These are phyloP conservation scores for Chaetodon trifascialis DNA, from an alignment of 2,113 vertebrate species.

Conservation along the genomic window DNA sequence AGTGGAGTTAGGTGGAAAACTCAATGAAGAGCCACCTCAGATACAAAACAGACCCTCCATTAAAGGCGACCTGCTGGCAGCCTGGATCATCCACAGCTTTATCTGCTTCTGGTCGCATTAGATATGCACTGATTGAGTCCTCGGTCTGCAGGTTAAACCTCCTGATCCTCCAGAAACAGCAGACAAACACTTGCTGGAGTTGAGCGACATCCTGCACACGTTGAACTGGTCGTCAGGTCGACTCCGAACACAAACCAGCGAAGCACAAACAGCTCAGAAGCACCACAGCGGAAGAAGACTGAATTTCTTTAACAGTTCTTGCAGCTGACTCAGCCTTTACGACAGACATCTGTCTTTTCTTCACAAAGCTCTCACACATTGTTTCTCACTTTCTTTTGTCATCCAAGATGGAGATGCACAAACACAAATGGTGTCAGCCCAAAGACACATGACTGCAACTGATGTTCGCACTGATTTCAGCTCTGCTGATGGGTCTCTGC, in stretches of 20 bases:
- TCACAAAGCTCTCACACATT: slow-evolving; percentile 47
- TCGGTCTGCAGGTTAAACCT: neutral
- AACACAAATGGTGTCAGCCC: slow-evolving; percentile 21
- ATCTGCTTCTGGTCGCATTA: neutral
- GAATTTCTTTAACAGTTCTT: slow-evolving; percentile 1
- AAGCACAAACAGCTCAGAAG: neutral
- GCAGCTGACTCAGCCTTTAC: slow-evolving; percentile 19
- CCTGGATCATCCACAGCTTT: neutral
- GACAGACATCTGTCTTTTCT: slow-evolving; percentile 40
- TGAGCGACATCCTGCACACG: neutral
- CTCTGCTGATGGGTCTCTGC: slow-evolving; percentile 5
- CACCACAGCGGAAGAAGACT: neutral
- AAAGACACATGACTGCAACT: slow-evolving; percentile 27
- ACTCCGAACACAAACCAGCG: neutral
- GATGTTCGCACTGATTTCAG: slow-evolving; percentile 21
- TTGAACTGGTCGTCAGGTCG: neutral
- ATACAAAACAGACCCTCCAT: too few species aligned
- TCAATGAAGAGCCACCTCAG: too few species aligned
- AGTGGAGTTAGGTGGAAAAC: too few species aligned
- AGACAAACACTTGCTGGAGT: neutral
- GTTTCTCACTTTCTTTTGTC: slow-evolving; percentile 55
- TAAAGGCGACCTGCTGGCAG: neutral
- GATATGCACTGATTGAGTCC: neutral
- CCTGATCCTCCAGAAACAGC: neutral
- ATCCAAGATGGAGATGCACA: slow-evolving; percentile 33